Evolutionary conservation across 2,888 invertebrate species (phyloP), one percentile per base, ranked within the genome.

Genomic region (Lagria hirta): DNA sequence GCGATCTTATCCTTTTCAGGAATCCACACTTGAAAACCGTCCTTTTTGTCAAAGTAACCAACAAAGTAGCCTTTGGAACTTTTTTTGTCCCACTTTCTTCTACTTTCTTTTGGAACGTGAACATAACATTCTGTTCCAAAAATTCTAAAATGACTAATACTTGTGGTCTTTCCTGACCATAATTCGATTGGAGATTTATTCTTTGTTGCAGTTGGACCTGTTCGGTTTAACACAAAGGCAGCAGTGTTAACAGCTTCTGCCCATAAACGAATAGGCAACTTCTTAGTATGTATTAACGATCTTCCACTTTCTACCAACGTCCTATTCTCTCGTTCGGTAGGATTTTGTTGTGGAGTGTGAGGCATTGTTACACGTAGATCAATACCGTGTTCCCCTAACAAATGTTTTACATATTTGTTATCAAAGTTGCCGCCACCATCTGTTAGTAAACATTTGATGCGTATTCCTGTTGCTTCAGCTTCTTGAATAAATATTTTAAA

Each of bases 111-210:
- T 4, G 58, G 52, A 1, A 55, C 41, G 30, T 54, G 47, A 2
- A 41, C 55, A 32, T 37, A 57, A n/a, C 48, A 51, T 4, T 51
- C 45, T 1, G 53, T 49, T 1, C 57, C 55, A 28, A 57, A 58
- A 16, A 54, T 43, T 18, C 40, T 13, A 11, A 53, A 26, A 23
- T 55, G 46, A 2, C n/a, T n/a, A n/a, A n/a, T n/a, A n/a, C n/a
- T n/a, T n/a, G n/a, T n/a, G n/a, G n/a, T n/a, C n/a, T n/a, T n/a
- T n/a, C n/a, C n/a, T n/a, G n/a, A n/a, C 27, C 27, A 20, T 18
- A 22, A n/a, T 48, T 38, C 10, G 48, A 37, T 15, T 18, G 53
- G 50, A 2, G 52, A 49, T 16, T 41, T 44, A 3, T 27, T 26
- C 23, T 34, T 32, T 5, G 46, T 27, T n/a, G 29, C 5, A 15